Evolutionary conservation across 1,140 invertebrate genomes (phyloP).

Genomic region (Ditylenchus dipsaci): DNA sequence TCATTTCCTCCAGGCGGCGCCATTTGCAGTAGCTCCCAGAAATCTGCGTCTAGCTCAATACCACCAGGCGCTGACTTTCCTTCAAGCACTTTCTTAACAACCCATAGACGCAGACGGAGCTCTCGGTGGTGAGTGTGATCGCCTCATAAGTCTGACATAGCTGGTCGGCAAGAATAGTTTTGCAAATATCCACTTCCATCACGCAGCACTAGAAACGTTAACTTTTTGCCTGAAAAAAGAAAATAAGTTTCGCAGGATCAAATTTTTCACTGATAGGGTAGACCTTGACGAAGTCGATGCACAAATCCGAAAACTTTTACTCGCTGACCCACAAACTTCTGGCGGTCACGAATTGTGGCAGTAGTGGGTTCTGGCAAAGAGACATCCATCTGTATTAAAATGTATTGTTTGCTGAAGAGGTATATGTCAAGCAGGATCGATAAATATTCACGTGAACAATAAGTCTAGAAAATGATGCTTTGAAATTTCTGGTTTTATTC

Average conservation of each 20-base stretch:
- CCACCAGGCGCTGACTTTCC: slow-evolving; percentile 93
- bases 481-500: no score
- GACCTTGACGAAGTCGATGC: slow-evolving; percentile 81
- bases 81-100: slow-evolving; percentile 75
- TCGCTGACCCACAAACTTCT: slow-evolving; percentile 61
- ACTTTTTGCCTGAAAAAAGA: slow-evolving; percentile 68
- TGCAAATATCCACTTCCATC: slow-evolving; percentile 95
- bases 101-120: slow-evolving; percentile 79
- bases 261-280: no score
- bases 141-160: slow-evolving; percentile 92
- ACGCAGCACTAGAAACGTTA: slow-evolving; percentile 88
- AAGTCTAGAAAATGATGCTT: no score
- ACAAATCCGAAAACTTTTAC: slow-evolving; percentile 89
- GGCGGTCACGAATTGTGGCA: slow-evolving; percentile 76
- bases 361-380: slow-evolving; percentile 69
- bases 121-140: slow-evolving; percentile 80
- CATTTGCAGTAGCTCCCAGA: slow-evolving; percentile 74
- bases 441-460: no score
- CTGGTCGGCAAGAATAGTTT: slow-evolving; percentile 77
- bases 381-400: slow-evolving; percentile 74
- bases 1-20: slow-evolving; percentile 95
- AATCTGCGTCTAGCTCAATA: slow-evolving; percentile 87
- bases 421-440: no score
- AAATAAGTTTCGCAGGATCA: background rate
- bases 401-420: no score